Evolutionary conservation across 2,888 invertebrate genomes (phyloP), one percentile per base, ranked within the genome.

Genomic region (Cabera pusaria): DNA sequence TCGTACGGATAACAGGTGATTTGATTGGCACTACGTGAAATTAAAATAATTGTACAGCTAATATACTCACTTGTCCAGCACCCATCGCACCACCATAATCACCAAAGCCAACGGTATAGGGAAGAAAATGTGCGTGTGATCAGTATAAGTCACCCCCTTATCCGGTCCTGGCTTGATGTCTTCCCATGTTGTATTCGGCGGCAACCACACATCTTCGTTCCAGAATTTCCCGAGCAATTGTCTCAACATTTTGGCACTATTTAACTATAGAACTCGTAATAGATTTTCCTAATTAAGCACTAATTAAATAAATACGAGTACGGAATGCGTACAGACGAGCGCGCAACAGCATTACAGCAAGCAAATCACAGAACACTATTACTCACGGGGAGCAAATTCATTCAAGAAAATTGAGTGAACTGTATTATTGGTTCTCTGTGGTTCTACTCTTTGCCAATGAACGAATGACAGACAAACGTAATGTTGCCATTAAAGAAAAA

Each of bases 141-240:
- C 93, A 38, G 96, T 93, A 84, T 95, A 95, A 54, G 91, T 91
- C 48, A 95, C 90, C 57, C 92, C 91, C 72, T 93, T 93, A 59
- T 92, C 91, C 37, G 93, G 90, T 43, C 92, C 93, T 32, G 96
- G 95, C 60, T 93, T 92, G 44, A 98, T 91, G 72, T 97, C 95
- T 45, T 91, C 91, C 98, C 98, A 98, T 61, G 96, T 96, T 52
- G 93, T 92, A 78, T 97, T 97, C 48, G 96, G 95, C 57, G 98
- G 98, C 65, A 98, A 91, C 98, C 98, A 98, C 73, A 98, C 91
- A 70, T 93, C 83, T 72, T 96, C 94, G 71, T 92, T 93, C 98
- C 96, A 97, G 77, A 96, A 95, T 44, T 67, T 70, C 50, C 87
- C 78, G 51, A 91, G 67, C 40, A 88, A 52, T 56, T 68, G 68